Evolutionary conservation across 2,888 invertebrate species (phyloP), one percentile per base, ranked within the genome.

Genomic region (Chalcosyrphus nemorum): DNA sequence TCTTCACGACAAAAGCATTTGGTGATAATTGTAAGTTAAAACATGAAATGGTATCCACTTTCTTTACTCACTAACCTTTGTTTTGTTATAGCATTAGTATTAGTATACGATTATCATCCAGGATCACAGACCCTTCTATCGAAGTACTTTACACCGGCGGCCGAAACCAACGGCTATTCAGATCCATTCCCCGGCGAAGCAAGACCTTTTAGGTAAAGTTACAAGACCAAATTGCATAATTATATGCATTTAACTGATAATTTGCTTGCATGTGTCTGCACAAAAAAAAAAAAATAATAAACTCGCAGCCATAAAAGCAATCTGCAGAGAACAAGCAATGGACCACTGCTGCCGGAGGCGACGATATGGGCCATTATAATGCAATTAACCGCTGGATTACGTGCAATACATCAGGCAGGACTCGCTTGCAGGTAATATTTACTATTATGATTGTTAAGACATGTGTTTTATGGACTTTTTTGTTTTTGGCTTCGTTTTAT

Each of bases 31-130:
- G 97, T 98, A 92, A 94, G 77, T 6, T 35, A 19, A 11, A 63
- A 24, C 19, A 24, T 4, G 19, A 27, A 71, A 15, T n/a, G n/a
- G 4, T 57, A 19, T 35, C 11, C 11, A 35, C 11, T 45, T 32
- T 9, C 19, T 15, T 13, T 15, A 11, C 0, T 43, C 9, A 17
- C 9, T 19, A 32, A 27, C 4, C 47, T 38, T 45, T 52, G 38
- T 87, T 86, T 4, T 45, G 54, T 65, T 80, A 11, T 59, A 91
- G 98, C 99, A 74, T 94, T 99, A 93, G 95, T 99, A 87, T 96
- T 99, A 92, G 97, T 98, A 70, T 99, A 98, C 92, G 98, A 98
- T 90, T 99, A 96, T 92, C 97, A 97, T 93, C 96, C 99, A 24
- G 95, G 96, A 68, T 96, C 97, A 72, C 96, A 96, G 90, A 98